Base-by-base conservation (phyloP, 2,113 vertebrate genomes). In the Lanius ludovicianus region DNA sequence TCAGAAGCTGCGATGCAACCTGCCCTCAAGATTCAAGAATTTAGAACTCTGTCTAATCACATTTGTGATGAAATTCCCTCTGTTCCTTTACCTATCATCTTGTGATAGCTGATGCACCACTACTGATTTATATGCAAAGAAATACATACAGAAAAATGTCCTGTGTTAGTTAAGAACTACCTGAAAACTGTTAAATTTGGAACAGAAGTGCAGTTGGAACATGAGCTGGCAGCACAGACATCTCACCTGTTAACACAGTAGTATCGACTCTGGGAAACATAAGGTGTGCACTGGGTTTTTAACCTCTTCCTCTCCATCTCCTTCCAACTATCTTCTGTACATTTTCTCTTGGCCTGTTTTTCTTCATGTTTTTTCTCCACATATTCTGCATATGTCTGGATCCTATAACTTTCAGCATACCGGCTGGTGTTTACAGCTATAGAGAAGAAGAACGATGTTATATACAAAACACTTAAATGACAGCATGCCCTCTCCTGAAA, bases 321-420 rank as follows among this genome's bases (percentile, higher is more conserved):
- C 74, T 98, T 97, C 99, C 99, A 99, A 55, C 98, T 94, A 62
- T 99, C 99, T 68, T 99, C 98, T 3, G 98, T 97, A 98, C 99
- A 99, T 91, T 98, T 99, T 80, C 98, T 97, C 64, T 98, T 98
- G 65, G 97, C 94, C 56, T 98, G 98, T 63, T 98, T 98, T 59
- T 98, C 98, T 86, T 99, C 98, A 11, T 97, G 98, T 75, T 98
- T 99, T 64, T 97, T 98, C 84, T 98, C 98, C 90, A 99, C 84
- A 91, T 99, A 99, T 35, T 99, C 99, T 7, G 99, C 99, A 13
- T 99, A 99, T 4, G 99, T 99, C 98, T 99, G 99, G 98, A 99
- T 99, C 93, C 98, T 98, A 86, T 99, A 99, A 85, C 99, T 99
- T 97, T 99, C 99, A 41, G 99, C 99, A 6, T 99, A 99, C 93